Base-by-base conservation (phyloP, 2,113 vertebrate species). In the Eulemur rufifrons region DNA sequence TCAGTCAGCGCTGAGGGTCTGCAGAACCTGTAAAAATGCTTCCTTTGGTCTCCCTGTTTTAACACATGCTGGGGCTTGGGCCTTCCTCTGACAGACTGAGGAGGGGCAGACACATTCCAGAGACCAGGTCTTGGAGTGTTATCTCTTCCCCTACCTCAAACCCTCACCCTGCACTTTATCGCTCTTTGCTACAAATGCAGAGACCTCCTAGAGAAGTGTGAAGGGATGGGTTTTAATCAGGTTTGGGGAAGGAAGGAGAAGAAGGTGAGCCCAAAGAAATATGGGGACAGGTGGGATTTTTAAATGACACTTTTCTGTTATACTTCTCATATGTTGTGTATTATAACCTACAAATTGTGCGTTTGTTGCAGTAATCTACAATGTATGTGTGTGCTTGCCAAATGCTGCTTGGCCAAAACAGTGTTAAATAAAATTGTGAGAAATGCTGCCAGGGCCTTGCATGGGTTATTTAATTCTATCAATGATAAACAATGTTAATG, bases 401-500 rank as follows among this genome's bases (percentile, higher is more conserved):
- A 96, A 87, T 52, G 83, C 84, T 78, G 54, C 84, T 96, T 73
- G 95, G 95, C 81, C 54, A 47, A 86, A 95, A 92, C 84, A 86
- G 92, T 95, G 95, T 98, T 95, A 97, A 98, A 98, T 98, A 98
- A 98, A 98, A 97, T 92, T 61, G 85, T 95, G 94, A 96, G 95
- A 95, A 97, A 97, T 76, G 91, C 81, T 96, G 92, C 90, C 63
- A 42, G 71, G 87, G 84, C 86, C 92, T 97, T 92, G 92, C 89
- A 96, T 95, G 97, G 95, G 87, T 97, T 98, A 97, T 98, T 98
- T 98, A 98, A 97, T 97, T 97, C 95, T 97, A 91, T 97, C 97
- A 95, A 63, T 95, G 96, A 97, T 97, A 97, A 96, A 94, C 95
- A 97, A 92, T 94, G 88, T 86, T 97, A 97, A 98, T 83, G 90